Base-by-base conservation (phyloP, 2,888 invertebrate genomes). In the Trissolcus brochymenae region DNA sequence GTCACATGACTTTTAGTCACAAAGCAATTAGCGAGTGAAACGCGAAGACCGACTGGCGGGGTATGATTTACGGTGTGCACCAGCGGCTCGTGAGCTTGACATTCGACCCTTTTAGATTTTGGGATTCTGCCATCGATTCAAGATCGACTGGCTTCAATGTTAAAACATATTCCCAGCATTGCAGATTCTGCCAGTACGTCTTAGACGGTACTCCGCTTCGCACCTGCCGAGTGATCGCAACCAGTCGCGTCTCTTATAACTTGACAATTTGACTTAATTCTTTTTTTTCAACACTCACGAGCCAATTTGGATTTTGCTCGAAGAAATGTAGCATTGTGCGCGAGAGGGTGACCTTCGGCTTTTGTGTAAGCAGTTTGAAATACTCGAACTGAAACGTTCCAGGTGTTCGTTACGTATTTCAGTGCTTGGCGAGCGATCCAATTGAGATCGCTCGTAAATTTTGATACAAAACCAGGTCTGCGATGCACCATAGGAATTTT, bases 31-130 rank as follows among this genome's bases (percentile, higher is more conserved):
- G 50, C 62, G 55, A 14, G 49, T 53, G 21, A 43, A 40, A 50
- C 53, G 62, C 50, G 60, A 49, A 50, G 17, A 64, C 54, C 19
- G 53, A 51, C 56, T 56, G 29, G 60, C 35, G 40, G 54, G 66
- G 53, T 64, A 49, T 70, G 76, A 76, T 76, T 76, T 76, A 76
- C 71, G 71, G 76, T 64, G 72, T 72, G 53, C 64, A 66, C 71
- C 54, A 61, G 50, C 59, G 70, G 70, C 70, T 77, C 79, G 72
- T 84, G 84, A 86, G 86, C 84, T 86, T 88, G 88, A 88, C 87
- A 88, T 88, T 88, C 85, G 84, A 86, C 83, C 84, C 84, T 84
- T 87, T 86, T 86, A 85, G 85, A 86, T 83, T 85, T 86, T 88
- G 87, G 88, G 84, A 79, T 82, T 79, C 72, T 87, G 87, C 88